Evolutionary conservation across 1,140 invertebrate genomes (phyloP), one percentile per base, ranked within the genome.

Genomic region (Zaprionus africanus): DNA sequence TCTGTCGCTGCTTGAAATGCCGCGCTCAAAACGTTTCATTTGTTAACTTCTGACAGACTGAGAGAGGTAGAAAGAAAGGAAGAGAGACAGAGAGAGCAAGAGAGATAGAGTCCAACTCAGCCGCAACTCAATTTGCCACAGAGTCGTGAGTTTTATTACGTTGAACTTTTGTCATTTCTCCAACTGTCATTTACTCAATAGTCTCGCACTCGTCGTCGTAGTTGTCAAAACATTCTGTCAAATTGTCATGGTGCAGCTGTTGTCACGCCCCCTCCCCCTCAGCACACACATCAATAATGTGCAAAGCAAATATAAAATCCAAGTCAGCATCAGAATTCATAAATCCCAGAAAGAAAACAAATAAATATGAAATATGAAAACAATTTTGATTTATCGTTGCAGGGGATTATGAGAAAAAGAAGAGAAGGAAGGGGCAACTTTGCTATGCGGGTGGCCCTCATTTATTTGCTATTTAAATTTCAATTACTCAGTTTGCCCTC

Each of bases 401-500:
- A 3, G 31, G 9, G 31, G 41, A 38, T 38, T 41, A 43, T 24
- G 53, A 7, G 6, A 22, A 24, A 49, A 26, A 17, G 24, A 54
- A 54, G 28, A 11, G 53, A 2, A 7, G 53, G 26, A 28, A n/a
- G 5, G 15, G 15, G 15, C 1, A 7, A 7, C 5, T n/a, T 6
- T 6, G 15, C n/a, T 9, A 46, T 46, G n/a, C 41, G 41, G 46
- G 46, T 51, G 17, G n/a, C 22, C 36, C 61, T 31, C 82, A 78
- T 87, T 88, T 81, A 81, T 83, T 83, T 75, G 72, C 70, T 79
- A 88, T 88, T 87, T 87, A 87, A 83, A 87, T 84, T 87, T 87
- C 84, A 87, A 87, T 87, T 87, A 88, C 81, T 74, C 62, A 41
- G 51, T 43, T 31, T 11, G 53, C 17, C 36, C 11, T 24, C 11